Evolutionary conservation across 2,113 vertebrate species (phyloP).

Genomic region (Zingel zingel): DNA sequence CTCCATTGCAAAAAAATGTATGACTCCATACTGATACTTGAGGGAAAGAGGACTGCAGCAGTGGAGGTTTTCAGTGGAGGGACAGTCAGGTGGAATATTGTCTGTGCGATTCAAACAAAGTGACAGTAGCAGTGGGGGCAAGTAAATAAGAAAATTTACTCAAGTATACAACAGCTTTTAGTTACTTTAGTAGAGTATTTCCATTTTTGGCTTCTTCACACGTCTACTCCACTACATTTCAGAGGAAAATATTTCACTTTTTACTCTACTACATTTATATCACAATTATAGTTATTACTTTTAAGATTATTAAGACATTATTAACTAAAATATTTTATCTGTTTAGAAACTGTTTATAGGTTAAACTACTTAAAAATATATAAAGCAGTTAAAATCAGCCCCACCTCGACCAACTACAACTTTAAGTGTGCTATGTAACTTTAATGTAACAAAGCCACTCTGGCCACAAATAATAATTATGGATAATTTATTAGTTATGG

Average conservation of each 20-base stretch:
- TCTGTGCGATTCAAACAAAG: neutral
- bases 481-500: neutral
- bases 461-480: neutral
- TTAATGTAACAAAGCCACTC: no score
- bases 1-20: neutral
- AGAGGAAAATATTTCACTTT: no score
- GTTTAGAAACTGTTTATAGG: no score
- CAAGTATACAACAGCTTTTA: neutral
- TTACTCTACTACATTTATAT: neutral
- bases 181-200: neutral
- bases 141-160: no score
- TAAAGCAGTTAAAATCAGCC: no score
- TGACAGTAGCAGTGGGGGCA: no score
- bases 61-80: neutral
- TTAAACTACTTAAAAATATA: neutral
- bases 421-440: no score
- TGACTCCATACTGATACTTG: neutral
- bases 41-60: neutral
- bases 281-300: neutral
- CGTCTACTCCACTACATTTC: neutral
- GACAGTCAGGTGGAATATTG: neutral
- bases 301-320: no score
- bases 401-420: no score
- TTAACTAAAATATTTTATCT: no score
- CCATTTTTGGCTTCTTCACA: neutral